Percentiles rank a stretch among this genome's conserved stretches.
phyloP scores from a whole-genome alignment of 2,797 vertebrate genomes.

The Basileuterus tristriatus region DNA sequence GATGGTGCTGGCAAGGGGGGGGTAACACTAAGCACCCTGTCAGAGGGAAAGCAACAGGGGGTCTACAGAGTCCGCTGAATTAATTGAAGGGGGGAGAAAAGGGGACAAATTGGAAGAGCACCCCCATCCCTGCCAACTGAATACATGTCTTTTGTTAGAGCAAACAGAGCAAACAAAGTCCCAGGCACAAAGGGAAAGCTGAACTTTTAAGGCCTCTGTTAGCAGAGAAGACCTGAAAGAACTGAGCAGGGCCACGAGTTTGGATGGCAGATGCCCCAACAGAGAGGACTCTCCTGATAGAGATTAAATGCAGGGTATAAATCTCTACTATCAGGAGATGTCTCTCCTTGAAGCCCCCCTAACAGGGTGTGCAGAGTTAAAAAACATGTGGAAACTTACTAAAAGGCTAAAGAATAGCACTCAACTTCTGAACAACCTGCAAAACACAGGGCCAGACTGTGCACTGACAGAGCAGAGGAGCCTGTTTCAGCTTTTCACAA shows the following conservation, averaged over 20 bases:
- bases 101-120: background rate
- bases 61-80: background rate
- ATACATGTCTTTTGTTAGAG: background rate
- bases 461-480: fast-evolving
- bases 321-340: background rate
- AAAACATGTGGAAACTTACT: background rate
- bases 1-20: background rate
- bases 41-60: background rate
- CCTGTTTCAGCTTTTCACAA: background rate
- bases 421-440: background rate
- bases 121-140: fast-evolving
- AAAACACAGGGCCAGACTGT: background rate
- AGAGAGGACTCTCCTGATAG: background rate
- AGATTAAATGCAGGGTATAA: background rate
- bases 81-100: background rate
- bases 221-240: background rate
- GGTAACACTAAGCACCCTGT: background rate
- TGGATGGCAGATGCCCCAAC: background rate
- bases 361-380: background rate
- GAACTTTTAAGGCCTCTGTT: background rate
- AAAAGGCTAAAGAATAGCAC: background rate
- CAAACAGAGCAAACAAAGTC: background rate
- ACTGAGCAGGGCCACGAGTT: background rate
- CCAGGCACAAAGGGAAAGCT: background rate
- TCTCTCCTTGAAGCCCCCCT: background rate